phyloP scores from a whole-genome alignment of 2,888 invertebrate species.

The Hypomecis atomaria region DNA sequence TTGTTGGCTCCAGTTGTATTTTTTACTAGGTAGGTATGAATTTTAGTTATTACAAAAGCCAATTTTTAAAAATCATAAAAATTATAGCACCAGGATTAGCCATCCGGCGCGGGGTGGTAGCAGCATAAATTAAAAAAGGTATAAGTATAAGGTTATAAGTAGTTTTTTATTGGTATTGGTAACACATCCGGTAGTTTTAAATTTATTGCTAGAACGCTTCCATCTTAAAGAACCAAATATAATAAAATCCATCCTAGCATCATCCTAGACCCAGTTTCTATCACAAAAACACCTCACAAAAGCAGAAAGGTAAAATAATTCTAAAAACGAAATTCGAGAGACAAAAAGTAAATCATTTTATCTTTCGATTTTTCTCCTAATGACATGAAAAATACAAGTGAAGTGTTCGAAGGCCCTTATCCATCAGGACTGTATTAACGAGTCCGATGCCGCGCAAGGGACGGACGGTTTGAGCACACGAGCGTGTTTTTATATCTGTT shows the following conservation, averaged over 20 bases:
- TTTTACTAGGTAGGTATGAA: too few relatives aligned
- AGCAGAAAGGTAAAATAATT: conserved; percentile 6
- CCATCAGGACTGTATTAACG: conserved; percentile 51
- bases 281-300: background rate
- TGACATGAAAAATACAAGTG: conserved; percentile 41
- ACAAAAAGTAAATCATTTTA: conserved; percentile 26
- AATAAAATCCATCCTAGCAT: background rate
- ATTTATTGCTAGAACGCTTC: too few relatives aligned
- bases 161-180: too few relatives aligned
- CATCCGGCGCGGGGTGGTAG: too few relatives aligned
- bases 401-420: conserved; percentile 39
- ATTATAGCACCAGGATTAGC: too few relatives aligned
- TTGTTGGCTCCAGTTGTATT: too few relatives aligned
- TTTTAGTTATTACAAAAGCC: too few relatives aligned
- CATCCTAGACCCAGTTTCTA: background rate
- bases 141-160: too few relatives aligned
- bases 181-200: too few relatives aligned
- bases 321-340: conserved; percentile 12
- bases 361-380: conserved; percentile 36
- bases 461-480: conserved; percentile 4
- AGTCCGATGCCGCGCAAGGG: conserved; percentile 53
- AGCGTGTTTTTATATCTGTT: background rate
- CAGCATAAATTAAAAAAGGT: too few relatives aligned
- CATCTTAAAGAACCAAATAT: too few relatives aligned
- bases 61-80: too few relatives aligned